Evolutionary conservation across 64 coral and sea anemone genomes (phyloP), one percentile per base, ranked within the genome.

Genomic region (Montipora sp.): DNA sequence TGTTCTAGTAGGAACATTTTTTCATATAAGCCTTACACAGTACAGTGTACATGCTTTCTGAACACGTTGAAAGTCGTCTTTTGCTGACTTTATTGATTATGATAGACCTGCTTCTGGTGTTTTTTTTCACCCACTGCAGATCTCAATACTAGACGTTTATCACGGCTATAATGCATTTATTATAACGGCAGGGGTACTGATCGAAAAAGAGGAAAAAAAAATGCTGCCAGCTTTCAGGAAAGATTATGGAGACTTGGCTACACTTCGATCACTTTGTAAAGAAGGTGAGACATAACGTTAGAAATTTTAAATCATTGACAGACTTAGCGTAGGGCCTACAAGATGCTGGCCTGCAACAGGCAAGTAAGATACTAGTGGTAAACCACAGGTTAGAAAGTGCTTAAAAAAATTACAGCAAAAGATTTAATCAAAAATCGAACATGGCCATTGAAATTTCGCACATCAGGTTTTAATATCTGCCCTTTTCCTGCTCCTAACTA

Each of bases 231-330:
- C 27, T 23, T 73, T 73, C 70, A 73, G 27, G 24, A 13, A 75
- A 47, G 73, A 75, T 75, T 75, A 75, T 46, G 24, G 73, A 7
- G 24, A 75, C 12, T 75, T 75, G 73, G 73, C 73, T 7, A 75
- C 36, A 27, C 24, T 75, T 43, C 73, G 73, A 75, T 75, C 73
- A 11, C 73, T 75, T 75, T 75, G 73, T 45, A 75, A 75, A 75
- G 21, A 36, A 75, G 73, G 73, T 75, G 24, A 75, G 73, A 65
- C 11, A 15, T 65, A 15, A 65, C 24, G 24, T 24, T 24, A 63
- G 59, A 63, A 63, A 63, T 63, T 63, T 63, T 63, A 63, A 63
- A 63, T 63, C 59, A 63, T 63, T 63, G 59, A 63, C 59, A 63
- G 59, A 63, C 59, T 63, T 63, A 63, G 59, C 18, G 59, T 63